Percentiles rank a stretch among this genome's conserved stretches.
These are phyloP conservation scores for Dorcus hopei DNA, from an alignment of 2,888 invertebrate species.

Conservation along the genomic window DNA sequence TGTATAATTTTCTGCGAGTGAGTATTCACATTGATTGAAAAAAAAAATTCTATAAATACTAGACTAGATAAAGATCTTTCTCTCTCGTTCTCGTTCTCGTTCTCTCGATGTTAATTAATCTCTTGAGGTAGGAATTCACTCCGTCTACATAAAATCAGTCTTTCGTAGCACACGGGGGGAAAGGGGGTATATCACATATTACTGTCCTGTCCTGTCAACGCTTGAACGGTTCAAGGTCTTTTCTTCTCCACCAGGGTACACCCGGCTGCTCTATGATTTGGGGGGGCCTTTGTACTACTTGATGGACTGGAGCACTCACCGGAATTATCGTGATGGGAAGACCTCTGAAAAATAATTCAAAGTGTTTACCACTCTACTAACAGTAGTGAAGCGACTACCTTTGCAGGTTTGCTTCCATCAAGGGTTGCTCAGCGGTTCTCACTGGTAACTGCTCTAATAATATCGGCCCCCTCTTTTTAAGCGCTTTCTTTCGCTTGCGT, in stretches of 20 bases:
- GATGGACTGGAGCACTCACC: conserved; percentile 11
- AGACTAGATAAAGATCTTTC: conserved; percentile 10
- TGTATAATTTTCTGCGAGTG: neutral
- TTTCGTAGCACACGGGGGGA: neutral
- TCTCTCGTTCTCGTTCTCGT: no score
- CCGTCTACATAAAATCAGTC: conserved; percentile 13
- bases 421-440: conserved; percentile 25
- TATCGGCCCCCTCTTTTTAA: conserved; percentile 39
- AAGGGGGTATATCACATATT: conserved; percentile 10
- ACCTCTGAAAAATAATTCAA: conserved; percentile 4
- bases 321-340: conserved; percentile 18
- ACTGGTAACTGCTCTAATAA: conserved; percentile 37
- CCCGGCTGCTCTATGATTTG: conserved; percentile 42
- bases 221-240: conserved; percentile 33
- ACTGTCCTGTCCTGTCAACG: neutral
- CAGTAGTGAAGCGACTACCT: neutral
- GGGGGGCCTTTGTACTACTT: neutral
- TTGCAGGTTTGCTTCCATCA: conserved; percentile 21
- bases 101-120: conserved; percentile 4
- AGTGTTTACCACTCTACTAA: neutral
- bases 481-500: conserved; percentile 37
- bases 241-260: conserved; percentile 50
- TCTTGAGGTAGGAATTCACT: conserved; percentile 13
- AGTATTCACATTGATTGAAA: neutral
- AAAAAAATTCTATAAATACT: conserved; percentile 2